Evolutionary conservation across 1,140 invertebrate genomes (phyloP), one percentile per base, ranked within the genome.

Genomic region (Lepidurus apus): DNA sequence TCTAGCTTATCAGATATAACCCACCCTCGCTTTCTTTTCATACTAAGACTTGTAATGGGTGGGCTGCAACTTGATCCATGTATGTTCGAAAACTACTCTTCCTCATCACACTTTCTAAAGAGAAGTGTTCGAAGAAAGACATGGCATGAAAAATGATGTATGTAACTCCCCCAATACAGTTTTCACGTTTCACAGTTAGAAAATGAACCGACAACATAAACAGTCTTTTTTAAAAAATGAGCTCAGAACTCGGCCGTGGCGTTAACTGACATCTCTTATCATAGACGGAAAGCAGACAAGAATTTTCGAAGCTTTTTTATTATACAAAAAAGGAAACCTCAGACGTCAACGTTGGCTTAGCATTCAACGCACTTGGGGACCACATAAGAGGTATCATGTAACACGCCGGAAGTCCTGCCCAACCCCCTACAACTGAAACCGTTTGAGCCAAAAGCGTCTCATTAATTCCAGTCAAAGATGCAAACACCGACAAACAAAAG

Each of bases 311-410:
- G 1, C 17, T 47, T 47, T 47, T 17, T 47, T 65, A n/a, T 21
- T 21, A n/a, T 65, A 65, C 21, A n/a, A 65, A 13, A 65, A n/a
- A 65, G 21, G 5, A 65, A 65, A 65, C 53, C 21, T 65, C 53
- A 65, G 13, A 9, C 53, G 21, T 65, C 53, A 65, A 65, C 53
- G 53, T 17, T 65, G 13, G 53, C 53, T 21, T 13, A 65, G 53
- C 53, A 65, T 21, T 65, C 13, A 65, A 65, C 53, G 13, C 53
- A 65, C 21, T 65, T 65, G 53, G 34, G 53, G 8, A 65, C 53
- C 53, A 65, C 53, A 65, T 65, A 65, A 21, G 53, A 65, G 53
- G 5, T 65, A 65, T 65, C 53, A 65, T 65, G 53, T 65, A 65
- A 65, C 53, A 21, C 53, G 53, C 53, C 53, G 53, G 53, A 65